phyloP scores from a whole-genome alignment of 2,888 invertebrate species.

The Dynastes grantii region DNA sequence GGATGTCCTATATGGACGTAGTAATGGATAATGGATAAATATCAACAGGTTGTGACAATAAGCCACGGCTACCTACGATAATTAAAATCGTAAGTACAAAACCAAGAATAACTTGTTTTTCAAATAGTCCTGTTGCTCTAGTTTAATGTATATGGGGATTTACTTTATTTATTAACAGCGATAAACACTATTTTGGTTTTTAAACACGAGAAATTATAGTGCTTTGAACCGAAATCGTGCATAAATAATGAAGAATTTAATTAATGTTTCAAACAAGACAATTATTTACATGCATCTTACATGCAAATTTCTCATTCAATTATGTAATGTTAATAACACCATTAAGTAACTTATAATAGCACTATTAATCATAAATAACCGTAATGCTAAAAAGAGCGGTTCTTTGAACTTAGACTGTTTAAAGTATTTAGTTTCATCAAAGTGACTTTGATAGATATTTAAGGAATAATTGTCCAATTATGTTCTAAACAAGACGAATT shows the following conservation, averaged over 20 bases:
- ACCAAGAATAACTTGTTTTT: background rate
- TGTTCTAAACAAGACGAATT: conserved; percentile 1
- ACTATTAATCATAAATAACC: background rate
- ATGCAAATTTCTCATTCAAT: background rate
- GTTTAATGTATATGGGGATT: background rate
- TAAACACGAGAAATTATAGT: background rate
- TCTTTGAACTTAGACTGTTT: background rate
- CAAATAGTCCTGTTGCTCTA: too few species aligned
- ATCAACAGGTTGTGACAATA: conserved; percentile 3
- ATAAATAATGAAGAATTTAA: background rate
- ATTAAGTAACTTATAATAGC: too few species aligned
- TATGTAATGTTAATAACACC: background rate
- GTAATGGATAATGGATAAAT: background rate
- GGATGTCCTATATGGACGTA: background rate
- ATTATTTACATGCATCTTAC: conserved; percentile 2
- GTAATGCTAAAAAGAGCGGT: background rate
- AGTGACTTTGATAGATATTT: background rate
- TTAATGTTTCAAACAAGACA: background rate
- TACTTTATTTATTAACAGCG: background rate
- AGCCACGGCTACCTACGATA: background rate
- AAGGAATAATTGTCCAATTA: background rate
- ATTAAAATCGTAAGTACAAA: background rate
- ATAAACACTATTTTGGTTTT: background rate
- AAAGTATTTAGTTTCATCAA: background rate
- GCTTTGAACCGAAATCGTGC: background rate